phyloP scores from a whole-genome alignment of 2,888 invertebrate genomes.

The Gastrophysa polygoni region DNA sequence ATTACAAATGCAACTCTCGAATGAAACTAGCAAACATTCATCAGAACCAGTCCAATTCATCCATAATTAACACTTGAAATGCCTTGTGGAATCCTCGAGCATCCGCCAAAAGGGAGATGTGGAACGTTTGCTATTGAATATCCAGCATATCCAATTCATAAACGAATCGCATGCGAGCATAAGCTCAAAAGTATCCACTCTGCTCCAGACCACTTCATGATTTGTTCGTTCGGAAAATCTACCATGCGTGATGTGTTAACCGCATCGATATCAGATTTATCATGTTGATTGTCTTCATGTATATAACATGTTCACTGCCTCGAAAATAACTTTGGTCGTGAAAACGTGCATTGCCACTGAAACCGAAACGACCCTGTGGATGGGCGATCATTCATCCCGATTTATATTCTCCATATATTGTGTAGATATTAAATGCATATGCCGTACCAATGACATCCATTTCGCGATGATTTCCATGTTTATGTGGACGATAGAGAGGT shows the following conservation, averaged over 20 bases:
- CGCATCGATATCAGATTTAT: slow-evolving; percentile 1
- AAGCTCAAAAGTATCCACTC: neutral
- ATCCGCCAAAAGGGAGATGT: neutral
- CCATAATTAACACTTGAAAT: too few relatives aligned
- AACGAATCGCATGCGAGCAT: neutral
- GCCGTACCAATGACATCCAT: neutral
- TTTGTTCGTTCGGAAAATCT: neutral
- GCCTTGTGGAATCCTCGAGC: neutral
- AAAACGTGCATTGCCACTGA: neutral
- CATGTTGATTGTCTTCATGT: slow-evolving; percentile 8
- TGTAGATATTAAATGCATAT: neutral
- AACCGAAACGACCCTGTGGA: neutral
- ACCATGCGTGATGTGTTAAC: neutral
- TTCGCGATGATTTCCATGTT: neutral
- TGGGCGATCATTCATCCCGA: neutral
- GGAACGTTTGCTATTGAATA: neutral
- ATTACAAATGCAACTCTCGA: too few relatives aligned
- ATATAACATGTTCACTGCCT: slow-evolving; percentile 8
- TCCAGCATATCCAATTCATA: neutral
- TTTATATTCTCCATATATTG: neutral
- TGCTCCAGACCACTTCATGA: neutral
- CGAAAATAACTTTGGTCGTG: slow-evolving; percentile 8
- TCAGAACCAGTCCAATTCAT: too few relatives aligned
- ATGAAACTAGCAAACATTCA: too few relatives aligned
- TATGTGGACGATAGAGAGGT: neutral